A percentile compares a stretch with the other conserved stretches of the same genome.
These are phyloP conservation scores for Lepus europaeus DNA, from an alignment of 2,113 vertebrate species.

Conservation along the genomic window DNA sequence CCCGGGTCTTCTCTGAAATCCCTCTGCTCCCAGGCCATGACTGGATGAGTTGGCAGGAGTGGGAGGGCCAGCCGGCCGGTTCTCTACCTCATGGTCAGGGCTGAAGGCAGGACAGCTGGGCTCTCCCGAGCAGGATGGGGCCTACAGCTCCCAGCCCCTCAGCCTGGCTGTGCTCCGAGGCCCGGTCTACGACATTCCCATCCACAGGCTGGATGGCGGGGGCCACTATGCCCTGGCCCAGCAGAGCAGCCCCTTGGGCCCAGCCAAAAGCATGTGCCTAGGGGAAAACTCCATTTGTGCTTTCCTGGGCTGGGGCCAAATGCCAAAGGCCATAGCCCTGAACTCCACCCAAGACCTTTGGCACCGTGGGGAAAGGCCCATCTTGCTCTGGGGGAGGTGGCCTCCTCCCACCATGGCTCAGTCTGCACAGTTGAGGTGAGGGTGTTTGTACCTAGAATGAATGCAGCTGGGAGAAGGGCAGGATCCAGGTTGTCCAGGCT, in stretches of 20 bases:
- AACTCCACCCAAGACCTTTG: not conserved
- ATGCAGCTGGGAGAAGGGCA: not conserved
- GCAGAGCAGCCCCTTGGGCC: slow-evolving; percentile 84
- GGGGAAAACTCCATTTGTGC: not conserved
- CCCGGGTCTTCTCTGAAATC: not conserved
- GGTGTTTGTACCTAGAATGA: not conserved
- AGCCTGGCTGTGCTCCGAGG: slow-evolving; percentile 91
- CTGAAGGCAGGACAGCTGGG: not conserved
- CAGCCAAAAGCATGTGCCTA: not conserved
- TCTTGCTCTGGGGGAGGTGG: not conserved
- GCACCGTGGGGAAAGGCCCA: not conserved
- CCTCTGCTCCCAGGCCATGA: not conserved
- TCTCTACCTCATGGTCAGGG: not conserved
- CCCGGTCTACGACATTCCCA: slow-evolving; percentile 94
- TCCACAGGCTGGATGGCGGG: slow-evolving; percentile 87
- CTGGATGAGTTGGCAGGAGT: not conserved
- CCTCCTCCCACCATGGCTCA: not conserved
- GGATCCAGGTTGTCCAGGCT: not conserved
- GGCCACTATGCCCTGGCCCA: slow-evolving; percentile 90
- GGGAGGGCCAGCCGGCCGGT: not conserved
- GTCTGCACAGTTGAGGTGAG: not conserved
- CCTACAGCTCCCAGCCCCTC: slow-evolving; percentile 90
- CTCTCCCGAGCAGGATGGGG: slow-evolving; percentile 87
- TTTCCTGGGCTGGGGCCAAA: not conserved
- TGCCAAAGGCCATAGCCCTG: not conserved